Percentiles rank a stretch among this genome's conserved stretches.
phyloP scores from a whole-genome alignment of 2,113 vertebrate species.

The Sinocyclocheilus anshuiensis region DNA sequence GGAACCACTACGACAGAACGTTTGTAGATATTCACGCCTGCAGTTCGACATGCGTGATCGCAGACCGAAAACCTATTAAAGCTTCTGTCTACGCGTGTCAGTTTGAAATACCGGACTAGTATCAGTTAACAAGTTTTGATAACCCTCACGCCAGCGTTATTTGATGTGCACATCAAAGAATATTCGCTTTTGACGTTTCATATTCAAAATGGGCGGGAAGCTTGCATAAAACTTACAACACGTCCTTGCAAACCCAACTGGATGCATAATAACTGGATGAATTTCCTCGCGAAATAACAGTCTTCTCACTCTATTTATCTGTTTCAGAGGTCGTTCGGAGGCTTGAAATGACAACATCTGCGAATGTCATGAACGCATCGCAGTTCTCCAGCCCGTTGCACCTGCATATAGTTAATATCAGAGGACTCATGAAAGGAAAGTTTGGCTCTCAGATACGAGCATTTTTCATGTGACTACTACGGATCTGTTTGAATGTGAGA shows the following conservation, averaged over 20 bases:
- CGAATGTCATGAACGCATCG: constrained; percentile 19
- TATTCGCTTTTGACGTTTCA: constrained; percentile 10
- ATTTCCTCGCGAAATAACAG: constrained; percentile 44
- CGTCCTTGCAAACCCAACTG: constrained; percentile 53
- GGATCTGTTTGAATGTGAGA: constrained; percentile 5
- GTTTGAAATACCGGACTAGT: not conserved
- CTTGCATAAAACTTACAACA: constrained; percentile 55
- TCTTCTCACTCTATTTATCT: constrained; percentile 31
- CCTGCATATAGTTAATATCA: constrained; percentile 44
- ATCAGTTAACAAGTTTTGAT: not conserved
- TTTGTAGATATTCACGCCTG: not conserved
- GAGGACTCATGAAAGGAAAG: constrained; percentile 28
- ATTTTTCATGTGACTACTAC: constrained; percentile 9
- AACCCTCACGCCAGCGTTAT: not conserved
- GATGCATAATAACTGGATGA: constrained; percentile 43
- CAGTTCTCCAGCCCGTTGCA: constrained; percentile 45
- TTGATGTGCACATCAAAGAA: constrained; percentile 25
- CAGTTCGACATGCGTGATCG: not conserved
- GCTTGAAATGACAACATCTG: constrained; percentile 42
- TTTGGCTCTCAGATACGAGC: not conserved
- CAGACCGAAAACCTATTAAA: not conserved
- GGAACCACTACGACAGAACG: not conserved
- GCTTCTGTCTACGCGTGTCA: not conserved
- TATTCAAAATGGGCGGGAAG: constrained; percentile 74
- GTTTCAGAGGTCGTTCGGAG: constrained; percentile 35